These are phyloP conservation scores for Agrotis puta DNA, from an alignment of 2,888 invertebrate genomes.

Conservation along the genomic window DNA sequence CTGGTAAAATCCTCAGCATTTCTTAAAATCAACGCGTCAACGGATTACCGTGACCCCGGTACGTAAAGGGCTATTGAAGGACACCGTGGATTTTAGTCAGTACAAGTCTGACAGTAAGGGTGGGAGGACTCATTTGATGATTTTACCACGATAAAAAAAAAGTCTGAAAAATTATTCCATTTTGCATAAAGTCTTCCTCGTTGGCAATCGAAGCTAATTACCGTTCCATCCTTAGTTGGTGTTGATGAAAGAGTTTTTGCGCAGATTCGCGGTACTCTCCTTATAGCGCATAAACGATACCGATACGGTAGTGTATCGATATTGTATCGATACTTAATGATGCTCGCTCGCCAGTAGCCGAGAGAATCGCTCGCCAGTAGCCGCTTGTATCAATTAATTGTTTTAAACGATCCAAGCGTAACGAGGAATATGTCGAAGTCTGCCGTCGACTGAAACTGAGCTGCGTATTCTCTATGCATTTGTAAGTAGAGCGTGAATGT, in stretches of 20 bases:
- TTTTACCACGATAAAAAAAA: no score
- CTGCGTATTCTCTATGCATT: conserved; percentile 22
- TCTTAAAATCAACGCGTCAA: neutral
- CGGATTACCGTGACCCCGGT: no score
- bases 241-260: conserved; percentile 87
- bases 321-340: conserved; percentile 77
- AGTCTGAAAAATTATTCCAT: conserved; percentile 19
- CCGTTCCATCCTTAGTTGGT: conserved; percentile 76
- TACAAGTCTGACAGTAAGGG: no score
- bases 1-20: neutral
- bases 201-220: conserved; percentile 82
- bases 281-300: conserved; percentile 79
- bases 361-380: conserved; percentile 62
- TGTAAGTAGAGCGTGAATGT: conserved; percentile 26
- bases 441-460: conserved; percentile 45
- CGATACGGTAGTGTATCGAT: conserved; percentile 66
- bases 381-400: conserved; percentile 70
- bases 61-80: no score
- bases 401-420: conserved; percentile 68
- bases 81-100: no score
- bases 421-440: conserved; percentile 66
- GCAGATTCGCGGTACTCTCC: conserved; percentile 79
- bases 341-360: conserved; percentile 77
- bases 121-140: no score
- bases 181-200: conserved; percentile 70